Evolutionary conservation across 2,113 vertebrate species (phyloP).

Genomic region (Ariopsis seemanni): DNA sequence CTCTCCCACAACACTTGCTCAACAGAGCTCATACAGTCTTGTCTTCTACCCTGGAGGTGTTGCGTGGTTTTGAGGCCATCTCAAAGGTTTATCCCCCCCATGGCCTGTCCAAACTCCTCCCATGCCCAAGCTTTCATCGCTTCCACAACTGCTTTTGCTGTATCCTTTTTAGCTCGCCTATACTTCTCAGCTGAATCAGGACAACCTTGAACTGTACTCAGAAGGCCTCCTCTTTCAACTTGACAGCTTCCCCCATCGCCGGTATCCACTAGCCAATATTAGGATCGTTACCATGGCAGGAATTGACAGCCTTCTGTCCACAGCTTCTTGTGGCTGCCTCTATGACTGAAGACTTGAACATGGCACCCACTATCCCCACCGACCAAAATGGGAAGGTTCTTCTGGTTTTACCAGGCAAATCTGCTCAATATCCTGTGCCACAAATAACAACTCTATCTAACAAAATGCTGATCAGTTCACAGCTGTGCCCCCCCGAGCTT

Average conservation of each 20-base stretch:
- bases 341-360: too few species aligned
- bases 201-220: not conserved
- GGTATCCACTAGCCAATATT: not conserved
- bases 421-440: not conserved
- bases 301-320: not conserved
- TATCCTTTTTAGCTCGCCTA: not conserved
- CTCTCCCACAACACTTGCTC: too few species aligned
- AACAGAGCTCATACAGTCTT: too few species aligned
- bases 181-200: not conserved
- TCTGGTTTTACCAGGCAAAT: too few species aligned
- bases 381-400: too few species aligned
- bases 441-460: not conserved
- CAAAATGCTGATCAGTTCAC: too few species aligned
- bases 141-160: not conserved
- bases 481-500: too few species aligned
- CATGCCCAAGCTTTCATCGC: too few species aligned
- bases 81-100: not conserved
- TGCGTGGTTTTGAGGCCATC: not conserved
- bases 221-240: not conserved
- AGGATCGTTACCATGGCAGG: not conserved
- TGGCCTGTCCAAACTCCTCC: not conserved
- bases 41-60: not conserved
- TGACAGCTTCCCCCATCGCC: not conserved
- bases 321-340: too few species aligned
- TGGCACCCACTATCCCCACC: too few species aligned